Base-by-base conservation (phyloP, 2,888 invertebrate genomes). In the Drosophila helvetica region DNA sequence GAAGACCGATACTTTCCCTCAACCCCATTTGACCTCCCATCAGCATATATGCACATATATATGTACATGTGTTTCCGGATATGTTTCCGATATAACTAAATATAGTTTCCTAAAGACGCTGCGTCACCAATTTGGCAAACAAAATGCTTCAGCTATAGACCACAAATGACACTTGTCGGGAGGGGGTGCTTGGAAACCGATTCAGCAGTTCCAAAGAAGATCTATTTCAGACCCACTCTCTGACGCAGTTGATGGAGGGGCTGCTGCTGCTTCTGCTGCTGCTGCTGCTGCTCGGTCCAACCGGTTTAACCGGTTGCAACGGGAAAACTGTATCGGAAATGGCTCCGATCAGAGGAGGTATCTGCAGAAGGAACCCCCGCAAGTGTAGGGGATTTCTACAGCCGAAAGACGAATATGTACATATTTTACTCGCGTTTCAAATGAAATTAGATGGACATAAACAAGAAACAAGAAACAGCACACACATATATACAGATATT, bases 221-320 rank as follows among this genome's bases (percentile, higher is more conserved):
- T 77, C 73, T 80, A 74, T 77, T 75, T 80, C 73, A 57, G 74
- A 63, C 58, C 45, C 52, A 62, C 63, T 48, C 59, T 67, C 64
- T 79, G 77, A 79, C 77, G 73, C 77, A 79, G 59, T 69, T 25
- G 48, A 43, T 38, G 38, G 15, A 2, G 2, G n/a, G 38, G 6
- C 38, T 38, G 38, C 7, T 42, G 2, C 38, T 38, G 38, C 7
- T 42, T 38, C 7, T 42, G 2, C 38, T 38, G 38, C 7, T 42
- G 6, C 38, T 38, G 38, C 7, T 42, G 2, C 38, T 38, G 38
- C 7, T 27, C 22, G 15, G 47, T 42, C n/a, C 22, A 65, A 54
- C 68, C 43, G 69, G 70, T 70, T 61, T 33, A 70, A 68, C 60
- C 70, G 47, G 61, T 66, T 64, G 54, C 30, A 55, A 66, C 64